phyloP scores from a whole-genome alignment of 2,888 invertebrate genomes.

The Gandaritis pyraliata region DNA sequence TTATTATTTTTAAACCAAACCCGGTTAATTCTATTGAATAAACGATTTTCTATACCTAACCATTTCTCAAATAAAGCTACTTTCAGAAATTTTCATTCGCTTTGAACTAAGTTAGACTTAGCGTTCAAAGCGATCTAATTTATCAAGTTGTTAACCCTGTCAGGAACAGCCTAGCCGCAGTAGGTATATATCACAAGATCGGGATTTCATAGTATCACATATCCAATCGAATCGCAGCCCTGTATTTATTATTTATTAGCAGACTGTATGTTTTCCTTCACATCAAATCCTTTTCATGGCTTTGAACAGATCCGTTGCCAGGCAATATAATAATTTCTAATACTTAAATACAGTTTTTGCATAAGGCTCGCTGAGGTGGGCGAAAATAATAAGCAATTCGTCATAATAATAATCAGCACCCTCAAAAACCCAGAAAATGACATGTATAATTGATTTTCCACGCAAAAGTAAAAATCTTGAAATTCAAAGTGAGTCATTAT shows the following conservation, averaged over 20 bases:
- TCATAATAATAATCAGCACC: too few relatives aligned
- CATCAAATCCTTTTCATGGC: not conserved
- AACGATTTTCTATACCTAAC: too few relatives aligned
- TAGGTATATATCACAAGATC: slow-evolving; percentile 8
- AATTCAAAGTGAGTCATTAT: too few relatives aligned
- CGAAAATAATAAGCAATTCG: too few relatives aligned
- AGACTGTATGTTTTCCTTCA: not conserved
- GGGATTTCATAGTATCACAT: slow-evolving; percentile 7
- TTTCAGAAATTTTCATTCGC: not conserved
- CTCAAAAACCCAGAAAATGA: too few relatives aligned
- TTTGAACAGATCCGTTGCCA: not conserved
- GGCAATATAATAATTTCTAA: not conserved
- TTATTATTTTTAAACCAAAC: too few relatives aligned
- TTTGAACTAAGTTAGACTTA: not conserved
- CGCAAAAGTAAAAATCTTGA: too few relatives aligned
- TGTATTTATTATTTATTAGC: not conserved
- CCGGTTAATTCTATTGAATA: too few relatives aligned
- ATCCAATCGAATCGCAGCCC: slow-evolving; percentile 5
- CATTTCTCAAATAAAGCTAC: not conserved
- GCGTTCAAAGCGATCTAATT: slow-evolving; percentile 10
- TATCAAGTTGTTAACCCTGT: slow-evolving; percentile 8
- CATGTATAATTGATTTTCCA: too few relatives aligned
- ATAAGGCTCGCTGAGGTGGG: too few relatives aligned
- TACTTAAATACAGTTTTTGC: not conserved
- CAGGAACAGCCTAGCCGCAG: slow-evolving; percentile 13